Percentiles rank a stretch among this genome's conserved stretches.
These are phyloP conservation scores for Dascillus cervinus DNA, from an alignment of 2,888 invertebrate species.

Conservation along the genomic window DNA sequence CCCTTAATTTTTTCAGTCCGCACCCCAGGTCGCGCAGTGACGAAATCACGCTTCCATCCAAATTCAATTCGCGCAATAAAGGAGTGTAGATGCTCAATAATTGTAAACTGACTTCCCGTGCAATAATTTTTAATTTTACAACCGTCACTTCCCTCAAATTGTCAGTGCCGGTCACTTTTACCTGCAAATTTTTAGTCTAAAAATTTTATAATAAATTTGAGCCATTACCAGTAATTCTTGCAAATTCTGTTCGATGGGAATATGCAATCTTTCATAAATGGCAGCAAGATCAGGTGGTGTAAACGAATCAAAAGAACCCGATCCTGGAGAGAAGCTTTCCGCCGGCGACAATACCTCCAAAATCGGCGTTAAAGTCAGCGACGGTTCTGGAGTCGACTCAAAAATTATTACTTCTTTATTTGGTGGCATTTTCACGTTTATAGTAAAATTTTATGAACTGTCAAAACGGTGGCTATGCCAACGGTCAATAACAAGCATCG, in stretches of 20 bases:
- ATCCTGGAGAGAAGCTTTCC: constrained; percentile 3
- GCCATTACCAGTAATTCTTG: constrained; percentile 26
- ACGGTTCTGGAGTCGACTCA: constrained; percentile 5
- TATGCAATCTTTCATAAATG: constrained; percentile 5
- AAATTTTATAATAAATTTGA: constrained; percentile 1
- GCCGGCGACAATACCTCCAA: constrained; percentile 5
- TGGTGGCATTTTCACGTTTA: constrained; percentile 9
- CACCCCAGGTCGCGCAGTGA: constrained; percentile 63
- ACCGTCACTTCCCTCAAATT: constrained; percentile 47
- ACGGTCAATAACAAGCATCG: no score
- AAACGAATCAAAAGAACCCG: constrained; percentile 6
- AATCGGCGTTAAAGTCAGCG: constrained; percentile 2
- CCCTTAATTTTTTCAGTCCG: constrained; percentile 52
- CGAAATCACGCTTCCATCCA: constrained; percentile 60
- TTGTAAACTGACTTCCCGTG: constrained; percentile 56
- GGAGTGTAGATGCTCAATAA: constrained; percentile 56
- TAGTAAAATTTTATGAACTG: no score
- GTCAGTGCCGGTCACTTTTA: constrained; percentile 40
- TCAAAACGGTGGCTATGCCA: no score
- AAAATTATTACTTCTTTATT: constrained; percentile 3
- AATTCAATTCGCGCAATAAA: constrained; percentile 50
- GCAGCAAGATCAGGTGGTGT: not conserved
- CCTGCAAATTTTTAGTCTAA: constrained; percentile 6
- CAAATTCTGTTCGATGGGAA: constrained; percentile 25
- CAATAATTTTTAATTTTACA: constrained; percentile 56